These are phyloP conservation scores for Ectropis grisescens DNA, from an alignment of 1,140 invertebrate species.

Conservation along the genomic window DNA sequence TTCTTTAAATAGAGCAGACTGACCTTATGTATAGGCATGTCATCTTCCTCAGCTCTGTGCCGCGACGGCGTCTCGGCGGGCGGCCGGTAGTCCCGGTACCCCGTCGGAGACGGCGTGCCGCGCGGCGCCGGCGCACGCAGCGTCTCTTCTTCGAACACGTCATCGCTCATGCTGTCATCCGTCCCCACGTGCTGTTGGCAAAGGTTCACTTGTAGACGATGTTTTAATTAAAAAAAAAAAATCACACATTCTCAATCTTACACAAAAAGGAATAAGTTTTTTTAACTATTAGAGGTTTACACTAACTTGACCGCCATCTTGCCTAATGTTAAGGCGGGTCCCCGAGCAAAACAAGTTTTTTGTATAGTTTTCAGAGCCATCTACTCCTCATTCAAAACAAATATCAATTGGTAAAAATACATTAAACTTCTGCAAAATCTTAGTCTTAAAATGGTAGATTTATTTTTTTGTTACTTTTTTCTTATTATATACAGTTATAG, in stretches of 20 bases:
- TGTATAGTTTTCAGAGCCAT: too few species aligned
- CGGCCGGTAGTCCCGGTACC: conserved; percentile 83
- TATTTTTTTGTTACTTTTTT: too few species aligned
- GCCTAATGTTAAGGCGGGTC: too few species aligned
- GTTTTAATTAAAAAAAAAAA: neutral
- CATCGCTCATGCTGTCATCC: conserved; percentile 82
- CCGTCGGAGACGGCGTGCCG: conserved; percentile 78
- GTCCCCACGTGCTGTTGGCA: conserved; percentile 48
- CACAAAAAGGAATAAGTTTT: too few species aligned
- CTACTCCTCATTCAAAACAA: too few species aligned
- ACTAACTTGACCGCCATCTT: too few species aligned
- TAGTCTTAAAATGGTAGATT: too few species aligned
- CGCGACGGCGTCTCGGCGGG: conserved; percentile 74
- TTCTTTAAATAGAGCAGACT: conserved; percentile 1
- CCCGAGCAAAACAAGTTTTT: too few species aligned
- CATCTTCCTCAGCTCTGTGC: conserved; percentile 60
- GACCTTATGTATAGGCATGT: conserved; percentile 76
- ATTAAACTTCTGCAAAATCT: too few species aligned
- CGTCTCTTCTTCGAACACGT: conserved; percentile 79
- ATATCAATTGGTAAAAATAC: too few species aligned
- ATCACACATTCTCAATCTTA: neutral
- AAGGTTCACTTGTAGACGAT: conserved; percentile 2
- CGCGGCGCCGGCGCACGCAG: conserved; percentile 46
- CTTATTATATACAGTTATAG: too few species aligned
- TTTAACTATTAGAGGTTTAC: too few species aligned